Evolutionary conservation across 1,140 invertebrate species (phyloP).

Genomic region (Drosophila prosaltans): DNA sequence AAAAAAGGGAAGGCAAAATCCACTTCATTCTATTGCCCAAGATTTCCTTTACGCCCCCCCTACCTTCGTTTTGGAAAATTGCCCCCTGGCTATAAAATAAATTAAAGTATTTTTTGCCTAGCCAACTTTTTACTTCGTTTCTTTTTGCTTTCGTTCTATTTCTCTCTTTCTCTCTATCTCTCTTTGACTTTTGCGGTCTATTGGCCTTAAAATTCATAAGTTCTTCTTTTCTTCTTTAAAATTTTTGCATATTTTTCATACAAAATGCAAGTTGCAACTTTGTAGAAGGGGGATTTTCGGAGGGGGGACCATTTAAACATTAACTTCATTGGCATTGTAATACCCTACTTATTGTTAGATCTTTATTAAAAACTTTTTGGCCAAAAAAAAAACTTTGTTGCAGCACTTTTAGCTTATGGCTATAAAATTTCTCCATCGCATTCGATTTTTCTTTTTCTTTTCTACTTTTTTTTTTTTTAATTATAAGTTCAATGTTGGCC

Average conservation of each 20-base stretch:
- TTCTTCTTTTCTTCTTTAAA: not conserved
- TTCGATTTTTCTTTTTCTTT: not conserved
- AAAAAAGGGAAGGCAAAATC: slow-evolving; percentile 37
- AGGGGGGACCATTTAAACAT: not conserved
- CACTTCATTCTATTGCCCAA: slow-evolving; percentile 53
- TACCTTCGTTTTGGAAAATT: slow-evolving; percentile 17
- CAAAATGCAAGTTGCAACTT: slow-evolving; percentile 4
- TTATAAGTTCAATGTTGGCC: slow-evolving; percentile 20
- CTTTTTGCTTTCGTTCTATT: slow-evolving; percentile 8
- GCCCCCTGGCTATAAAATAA: slow-evolving; percentile 62
- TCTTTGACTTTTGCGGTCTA: slow-evolving; percentile 46
- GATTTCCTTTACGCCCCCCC: slow-evolving; percentile 19
- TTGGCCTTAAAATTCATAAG: slow-evolving; percentile 5
- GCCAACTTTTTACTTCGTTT: slow-evolving; percentile 42
- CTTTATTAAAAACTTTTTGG: slow-evolving; percentile 11
- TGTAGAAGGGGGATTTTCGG: not conserved
- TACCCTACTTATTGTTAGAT: slow-evolving; percentile 1
- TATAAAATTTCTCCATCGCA: slow-evolving; percentile 1
- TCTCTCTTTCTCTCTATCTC: slow-evolving; percentile 37
- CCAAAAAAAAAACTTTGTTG: not conserved
- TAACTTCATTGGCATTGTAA: slow-evolving; percentile 4
- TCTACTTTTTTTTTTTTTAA: slow-evolving; percentile 6
- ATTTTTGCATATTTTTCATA: not conserved
- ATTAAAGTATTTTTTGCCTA: slow-evolving; percentile 68
- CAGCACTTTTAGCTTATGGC: slow-evolving; percentile 7